Base-by-base conservation (phyloP, 2,113 vertebrate genomes). In the Tauraco erythrolophus region DNA sequence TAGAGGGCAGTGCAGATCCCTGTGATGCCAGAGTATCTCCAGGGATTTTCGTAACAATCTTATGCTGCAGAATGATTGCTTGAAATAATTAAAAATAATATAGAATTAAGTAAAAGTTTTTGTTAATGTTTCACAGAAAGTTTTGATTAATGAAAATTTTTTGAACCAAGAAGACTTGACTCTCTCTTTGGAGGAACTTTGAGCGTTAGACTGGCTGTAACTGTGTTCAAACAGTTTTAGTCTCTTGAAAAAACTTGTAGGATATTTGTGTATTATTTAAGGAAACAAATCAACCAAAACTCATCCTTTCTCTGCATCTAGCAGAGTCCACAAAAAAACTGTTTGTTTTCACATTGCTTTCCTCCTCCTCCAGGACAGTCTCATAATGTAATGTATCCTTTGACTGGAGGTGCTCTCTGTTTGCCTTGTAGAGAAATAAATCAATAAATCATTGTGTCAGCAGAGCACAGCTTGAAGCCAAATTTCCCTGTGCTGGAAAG, bases 1-100 rank as follows among this genome's bases (percentile, higher is more conserved):
- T 87, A 97, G 97, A 96, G 94, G 96, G 96, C 97, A 97, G 87
- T 94, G 89, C 68, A 92, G 87, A 89, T 72, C 91, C 95, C 80
- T 70, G 37, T 51, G 58, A 15, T 18, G 6, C 0, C 11, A 50
- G 22, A 50, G 24, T 33, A 57, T 25, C 19, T 74, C 35, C 56
- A 19, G 58, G 7, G 16, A 43, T 19, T 60, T 58, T 76, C 46
- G 7, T 0, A 31, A 43, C 53, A 31, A 19, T 60, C 33, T 48
- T 35, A 30, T 15, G 58, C 54, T 46, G n/a, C 62, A 9, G 27
- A 54, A 39, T 69, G 9, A 58, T 33, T 41, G 37, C 66, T 90
- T 70, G n/a, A 75, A 92, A 64, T 25, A n/a, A 19, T n/a, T n/a
- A 9, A 54, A 77, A 92, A 46, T 48, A 66, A 60, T 45, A n/a